These are phyloP conservation scores for Aphelenchoides fujianensis DNA, from an alignment of 1,140 invertebrate species.

Conservation along the genomic window DNA sequence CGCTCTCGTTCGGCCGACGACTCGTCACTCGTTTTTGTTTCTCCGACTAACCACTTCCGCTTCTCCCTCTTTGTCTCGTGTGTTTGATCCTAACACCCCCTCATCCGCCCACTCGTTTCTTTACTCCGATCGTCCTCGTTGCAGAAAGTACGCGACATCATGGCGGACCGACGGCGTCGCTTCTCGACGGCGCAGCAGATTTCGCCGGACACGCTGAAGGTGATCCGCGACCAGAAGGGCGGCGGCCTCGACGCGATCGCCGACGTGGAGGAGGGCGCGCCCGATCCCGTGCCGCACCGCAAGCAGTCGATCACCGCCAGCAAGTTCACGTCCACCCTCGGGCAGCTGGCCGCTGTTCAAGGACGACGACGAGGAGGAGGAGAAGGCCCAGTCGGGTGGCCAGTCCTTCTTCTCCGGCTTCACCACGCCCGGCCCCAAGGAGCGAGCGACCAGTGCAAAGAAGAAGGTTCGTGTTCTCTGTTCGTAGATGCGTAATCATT, in stretches of 20 bases:
- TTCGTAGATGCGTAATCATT: conserved; percentile 9
- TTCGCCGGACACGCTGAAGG: conserved; percentile 34
- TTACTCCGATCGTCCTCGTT: conserved; percentile 11
- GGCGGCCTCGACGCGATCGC: conserved; percentile 14
- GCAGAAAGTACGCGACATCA: conserved; percentile 43
- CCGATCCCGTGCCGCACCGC: conserved; percentile 19
- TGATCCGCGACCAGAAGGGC: conserved; percentile 23
- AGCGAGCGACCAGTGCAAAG: conserved; percentile 58
- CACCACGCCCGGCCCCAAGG: conserved; percentile 59
- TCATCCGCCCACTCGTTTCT: not conserved
- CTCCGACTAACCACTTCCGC: too few species aligned
- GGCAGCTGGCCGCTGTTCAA: conserved; percentile 57
- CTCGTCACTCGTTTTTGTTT: too few species aligned
- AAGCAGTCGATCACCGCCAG: conserved; percentile 20
- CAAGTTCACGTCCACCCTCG: conserved; percentile 47
- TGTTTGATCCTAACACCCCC: not conserved
- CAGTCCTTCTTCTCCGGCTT: conserved; percentile 54
- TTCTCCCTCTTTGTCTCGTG: too few species aligned
- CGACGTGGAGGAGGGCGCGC: conserved; percentile 20
- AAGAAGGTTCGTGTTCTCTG: conserved; percentile 46
- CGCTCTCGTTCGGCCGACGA: too few species aligned
- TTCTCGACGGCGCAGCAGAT: conserved; percentile 44
- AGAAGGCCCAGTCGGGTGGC: conserved; percentile 19
- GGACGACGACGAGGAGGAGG: conserved; percentile 56
- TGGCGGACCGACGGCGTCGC: conserved; percentile 50